Evolutionary conservation across 1,140 invertebrate species (phyloP), one percentile per base, ranked within the genome.

Genomic region (Temnothorax nylanderi): DNA sequence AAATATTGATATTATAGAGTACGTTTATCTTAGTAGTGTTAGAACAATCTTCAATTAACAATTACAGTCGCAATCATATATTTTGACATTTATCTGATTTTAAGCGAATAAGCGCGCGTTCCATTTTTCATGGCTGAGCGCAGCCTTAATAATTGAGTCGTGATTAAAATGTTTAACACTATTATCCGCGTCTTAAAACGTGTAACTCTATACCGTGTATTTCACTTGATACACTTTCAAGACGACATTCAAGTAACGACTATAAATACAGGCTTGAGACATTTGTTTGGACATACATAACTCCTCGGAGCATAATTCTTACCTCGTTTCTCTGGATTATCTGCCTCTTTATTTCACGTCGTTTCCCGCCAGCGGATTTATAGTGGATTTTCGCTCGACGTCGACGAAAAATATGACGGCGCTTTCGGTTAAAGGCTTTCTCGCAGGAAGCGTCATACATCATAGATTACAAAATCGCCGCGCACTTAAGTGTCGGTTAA

Each of bases 351-450:
- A 74, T 84, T 60, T 84, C 69, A 37, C 69, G 41, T 49, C 54
- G 26, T 56, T 41, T 32, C 13, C 41, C 60, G 32, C 32, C 11
- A 13, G 54, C 44, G 26, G 80, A 84, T 84, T 84, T 84, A 84
- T 75, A 75, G 69, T 41, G 26, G 80, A 84, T 84, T 84, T 84
- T 84, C 54, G n/a, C 80, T 60, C 26, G 41, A 74, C 67, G 54
- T 37, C 41, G 26, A 60, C 18, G 41, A 84, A 47, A 84, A 84
- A 75, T 84, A 84, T 74, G 80, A 82, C 54, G 41, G 69, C 69
- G 69, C 56, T 84, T 84, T 84, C n/a, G 80, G 69, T 60, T 84
- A 84, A 75, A 67, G 44, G 32, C 54, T 34, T 37, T 74, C 32
- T 47, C 26, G 37, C 32, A 44, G 32, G 7, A 74, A 84, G 26